Conservation (phyloP, 2,888 invertebrate species). For the Notodonta dromedarius region DNA sequence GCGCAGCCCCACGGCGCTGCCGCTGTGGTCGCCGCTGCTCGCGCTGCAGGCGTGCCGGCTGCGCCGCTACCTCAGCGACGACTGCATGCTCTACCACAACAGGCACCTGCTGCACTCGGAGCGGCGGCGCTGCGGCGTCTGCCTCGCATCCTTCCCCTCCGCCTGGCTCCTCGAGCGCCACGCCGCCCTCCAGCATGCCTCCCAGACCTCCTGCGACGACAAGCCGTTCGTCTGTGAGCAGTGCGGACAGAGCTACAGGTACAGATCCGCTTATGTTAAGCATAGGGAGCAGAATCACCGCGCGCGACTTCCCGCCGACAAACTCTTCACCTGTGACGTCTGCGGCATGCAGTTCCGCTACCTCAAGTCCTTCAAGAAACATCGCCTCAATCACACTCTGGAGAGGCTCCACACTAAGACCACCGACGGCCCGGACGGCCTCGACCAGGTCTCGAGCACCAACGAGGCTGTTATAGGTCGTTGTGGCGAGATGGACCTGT, state of each 20-base stretch:
- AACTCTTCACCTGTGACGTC: slow-evolving; percentile 95
- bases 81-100: slow-evolving; percentile 76
- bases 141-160: slow-evolving; percentile 94
- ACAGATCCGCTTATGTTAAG: slow-evolving; percentile 89
- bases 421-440: slow-evolving; percentile 78
- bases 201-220: slow-evolving; percentile 86
- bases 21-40: slow-evolving; percentile 76
- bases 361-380: slow-evolving; percentile 95
- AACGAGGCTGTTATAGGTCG: slow-evolving; percentile 85
- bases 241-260: slow-evolving; percentile 95
- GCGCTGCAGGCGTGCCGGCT: slow-evolving; percentile 78
- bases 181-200: slow-evolving; percentile 93
- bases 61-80: slow-evolving; percentile 79
- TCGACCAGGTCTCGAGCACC: slow-evolving; percentile 89
- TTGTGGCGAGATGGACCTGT: slow-evolving; percentile 85
- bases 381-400: slow-evolving; percentile 93
- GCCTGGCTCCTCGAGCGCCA: slow-evolving; percentile 95
- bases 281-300: slow-evolving; percentile 96
- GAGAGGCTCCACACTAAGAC: slow-evolving; percentile 91
- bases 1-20: slow-evolving; percentile 67
- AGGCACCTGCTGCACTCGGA: slow-evolving; percentile 69
- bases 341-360: slow-evolving; percentile 97
- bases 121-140: slow-evolving; percentile 89
- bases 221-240: slow-evolving; percentile 96
- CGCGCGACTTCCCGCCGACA: slow-evolving; percentile 93